phyloP scores from a whole-genome alignment of 2,888 invertebrate genomes.

The Polyploca ridens region DNA sequence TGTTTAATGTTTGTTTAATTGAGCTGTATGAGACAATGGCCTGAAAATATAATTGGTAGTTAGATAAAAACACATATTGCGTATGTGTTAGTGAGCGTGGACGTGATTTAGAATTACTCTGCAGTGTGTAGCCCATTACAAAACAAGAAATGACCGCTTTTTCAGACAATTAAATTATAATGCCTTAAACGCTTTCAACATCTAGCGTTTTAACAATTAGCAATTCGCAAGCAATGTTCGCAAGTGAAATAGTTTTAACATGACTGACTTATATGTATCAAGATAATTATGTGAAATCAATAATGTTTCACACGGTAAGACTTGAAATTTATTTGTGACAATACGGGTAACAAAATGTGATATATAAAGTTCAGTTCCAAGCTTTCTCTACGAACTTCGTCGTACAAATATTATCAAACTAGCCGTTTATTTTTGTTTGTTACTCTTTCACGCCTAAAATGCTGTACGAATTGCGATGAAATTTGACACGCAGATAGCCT shows the following conservation, averaged over 20 bases:
- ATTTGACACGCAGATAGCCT: too few species aligned
- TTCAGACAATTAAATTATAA: conserved; percentile 11
- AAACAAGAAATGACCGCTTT: conserved; percentile 5
- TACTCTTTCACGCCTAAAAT: too few species aligned
- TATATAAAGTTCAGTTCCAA: too few species aligned
- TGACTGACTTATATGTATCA: neutral
- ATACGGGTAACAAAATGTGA: too few species aligned
- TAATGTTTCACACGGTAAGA: neutral
- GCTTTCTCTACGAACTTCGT: too few species aligned
- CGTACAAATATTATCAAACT: too few species aligned
- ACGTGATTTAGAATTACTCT: neutral
- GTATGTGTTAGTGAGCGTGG: neutral
- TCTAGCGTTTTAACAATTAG: neutral
- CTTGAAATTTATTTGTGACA: neutral
- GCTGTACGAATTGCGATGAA: too few species aligned
- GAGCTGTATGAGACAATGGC: neutral
- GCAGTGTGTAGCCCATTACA: neutral
- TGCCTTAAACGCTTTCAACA: neutral
- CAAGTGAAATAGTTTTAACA: neutral
- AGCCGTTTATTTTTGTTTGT: too few species aligned
- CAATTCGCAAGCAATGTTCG: neutral
- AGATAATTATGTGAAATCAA: neutral
- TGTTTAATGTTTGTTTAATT: conserved; percentile 6
- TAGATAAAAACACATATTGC: neutral
- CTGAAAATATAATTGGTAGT: neutral